Evolutionary conservation across 2,888 invertebrate species (phyloP).

Genomic region (Magallana nippona): DNA sequence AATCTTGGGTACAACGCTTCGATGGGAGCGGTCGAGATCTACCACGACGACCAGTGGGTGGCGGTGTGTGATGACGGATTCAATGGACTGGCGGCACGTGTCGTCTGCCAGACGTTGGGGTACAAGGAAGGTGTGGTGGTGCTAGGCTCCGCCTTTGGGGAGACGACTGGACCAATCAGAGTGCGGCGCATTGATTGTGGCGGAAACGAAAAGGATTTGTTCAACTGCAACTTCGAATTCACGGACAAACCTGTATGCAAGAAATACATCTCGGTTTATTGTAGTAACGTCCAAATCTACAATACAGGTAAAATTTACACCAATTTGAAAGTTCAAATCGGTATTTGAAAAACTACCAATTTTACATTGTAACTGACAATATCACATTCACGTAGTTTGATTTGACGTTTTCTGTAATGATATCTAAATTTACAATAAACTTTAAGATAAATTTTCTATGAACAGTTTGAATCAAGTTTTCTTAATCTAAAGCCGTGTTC

Average conservation of each 20-base stretch:
- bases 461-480: no score
- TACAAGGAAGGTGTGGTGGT: constrained; percentile 57
- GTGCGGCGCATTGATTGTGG: constrained; percentile 80
- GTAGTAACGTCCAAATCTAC: constrained; percentile 58
- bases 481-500: no score
- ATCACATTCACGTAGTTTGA: no score
- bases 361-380: no score
- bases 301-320: constrained; percentile 55
- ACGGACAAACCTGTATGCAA: constrained; percentile 51
- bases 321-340: no score
- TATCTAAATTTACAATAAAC: background rate
- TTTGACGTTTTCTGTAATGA: no score
- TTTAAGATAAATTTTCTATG: background rate
- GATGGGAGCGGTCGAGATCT: constrained; percentile 68
- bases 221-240: constrained; percentile 58
- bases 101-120: constrained; percentile 60
- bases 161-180: constrained; percentile 54
- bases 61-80: constrained; percentile 65
- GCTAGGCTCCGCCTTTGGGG: constrained; percentile 62
- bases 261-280: constrained; percentile 67
- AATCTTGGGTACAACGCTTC: constrained; percentile 62
- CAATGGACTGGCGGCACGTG: constrained; percentile 60
- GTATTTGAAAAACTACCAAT: no score
- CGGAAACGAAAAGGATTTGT: constrained; percentile 62
- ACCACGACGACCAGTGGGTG: constrained; percentile 61